Percentiles rank a stretch among this genome's conserved stretches.
Conservation (phyloP, 1,140 invertebrate species). For the Penaeus vannamei region DNA sequence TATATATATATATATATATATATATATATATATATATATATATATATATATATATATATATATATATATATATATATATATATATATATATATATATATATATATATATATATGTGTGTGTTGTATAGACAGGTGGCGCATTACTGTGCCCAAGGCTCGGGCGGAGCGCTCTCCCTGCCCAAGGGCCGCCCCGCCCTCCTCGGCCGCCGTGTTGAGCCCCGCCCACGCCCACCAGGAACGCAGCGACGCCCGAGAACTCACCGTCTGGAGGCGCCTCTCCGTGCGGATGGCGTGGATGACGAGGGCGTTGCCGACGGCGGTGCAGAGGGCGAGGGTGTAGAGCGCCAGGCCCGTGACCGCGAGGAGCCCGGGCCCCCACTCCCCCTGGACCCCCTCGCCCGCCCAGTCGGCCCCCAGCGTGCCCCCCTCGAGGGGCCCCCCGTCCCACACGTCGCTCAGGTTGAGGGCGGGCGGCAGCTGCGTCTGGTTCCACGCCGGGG, state of each 20-base stretch:
- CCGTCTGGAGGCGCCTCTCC: conserved; percentile 73
- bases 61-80: no score
- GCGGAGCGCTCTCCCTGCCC: no score
- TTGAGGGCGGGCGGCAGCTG: background rate
- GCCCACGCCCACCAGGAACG: background rate
- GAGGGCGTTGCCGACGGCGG: conserved; percentile 73
- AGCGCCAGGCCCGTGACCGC: conserved; percentile 71
- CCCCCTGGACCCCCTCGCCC: conserved; percentile 1
- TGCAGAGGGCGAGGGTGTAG: conserved; percentile 71
- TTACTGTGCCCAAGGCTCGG: no score
- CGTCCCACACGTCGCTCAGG: background rate
- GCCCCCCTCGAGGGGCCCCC: background rate
- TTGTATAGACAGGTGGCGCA: no score
- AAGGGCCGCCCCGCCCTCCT: no score
- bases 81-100: no score
- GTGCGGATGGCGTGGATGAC: conserved; percentile 74
- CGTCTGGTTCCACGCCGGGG: no score
- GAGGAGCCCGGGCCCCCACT: conserved; percentile 52
- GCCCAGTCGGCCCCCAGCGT: background rate
- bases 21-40: no score
- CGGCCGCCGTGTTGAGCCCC: no score
- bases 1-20: no score
- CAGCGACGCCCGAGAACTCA: conserved; percentile 67
- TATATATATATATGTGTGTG: no score
- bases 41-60: no score